Evolutionary conservation across 2,113 vertebrate genomes (phyloP).

Genomic region (Corydoras maculifer): DNA sequence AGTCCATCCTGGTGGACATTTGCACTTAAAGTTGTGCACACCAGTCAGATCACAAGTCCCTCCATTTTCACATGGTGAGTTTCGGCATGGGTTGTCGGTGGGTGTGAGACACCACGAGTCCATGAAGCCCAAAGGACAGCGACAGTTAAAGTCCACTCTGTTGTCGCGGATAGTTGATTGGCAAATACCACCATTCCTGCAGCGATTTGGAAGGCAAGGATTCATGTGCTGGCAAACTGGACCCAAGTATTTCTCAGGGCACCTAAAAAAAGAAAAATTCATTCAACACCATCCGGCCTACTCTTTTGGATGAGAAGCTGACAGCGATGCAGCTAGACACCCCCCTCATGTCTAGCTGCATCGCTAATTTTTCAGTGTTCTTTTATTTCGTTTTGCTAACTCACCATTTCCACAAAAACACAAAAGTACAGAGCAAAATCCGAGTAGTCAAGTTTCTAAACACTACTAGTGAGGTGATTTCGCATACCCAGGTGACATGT

Average conservation of each 20-base stretch:
- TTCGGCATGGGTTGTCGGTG: slow-evolving; percentile 70
- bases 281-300: not conserved
- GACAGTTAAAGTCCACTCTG: slow-evolving; percentile 67
- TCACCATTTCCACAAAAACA: no score
- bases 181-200: slow-evolving; percentile 77
- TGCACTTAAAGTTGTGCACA: slow-evolving; percentile 75
- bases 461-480: no score
- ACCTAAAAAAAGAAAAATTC: slow-evolving; percentile 59
- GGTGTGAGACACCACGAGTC: slow-evolving; percentile 76
- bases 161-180: slow-evolving; percentile 48
- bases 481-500: no score
- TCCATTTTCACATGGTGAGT: slow-evolving; percentile 81
- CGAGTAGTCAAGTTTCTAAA: no score
- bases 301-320: no score
- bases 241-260: slow-evolving; percentile 64
- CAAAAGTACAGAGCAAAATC: no score
- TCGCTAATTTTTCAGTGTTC: no score
- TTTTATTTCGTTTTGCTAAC: no score
- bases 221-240: slow-evolving; percentile 77
- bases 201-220: slow-evolving; percentile 74
- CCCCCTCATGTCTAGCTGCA: no score
- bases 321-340: no score
- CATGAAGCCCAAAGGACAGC: slow-evolving; percentile 75
- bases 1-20: slow-evolving; percentile 87
- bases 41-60: slow-evolving; percentile 80